Evolutionary conservation across 2,888 invertebrate genomes (phyloP), one percentile per base, ranked within the genome.

Genomic region (Megamerina dolium): DNA sequence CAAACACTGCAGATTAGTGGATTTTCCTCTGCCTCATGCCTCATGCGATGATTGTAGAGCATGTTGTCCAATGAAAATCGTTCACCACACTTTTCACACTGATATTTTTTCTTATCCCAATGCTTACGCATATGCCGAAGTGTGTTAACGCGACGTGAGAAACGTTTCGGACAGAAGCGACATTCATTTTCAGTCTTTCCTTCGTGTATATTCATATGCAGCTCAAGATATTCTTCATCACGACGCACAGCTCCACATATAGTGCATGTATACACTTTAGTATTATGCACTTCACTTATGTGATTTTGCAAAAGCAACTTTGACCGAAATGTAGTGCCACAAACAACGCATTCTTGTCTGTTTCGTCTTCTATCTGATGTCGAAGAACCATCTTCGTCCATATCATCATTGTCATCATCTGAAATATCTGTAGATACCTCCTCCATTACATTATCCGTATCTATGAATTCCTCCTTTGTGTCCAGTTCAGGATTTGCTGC

Each of bases 141-240:
- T 1, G 68, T 66, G 32, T 70, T 68, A 0, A 68, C 63, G 0
- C 66, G 63, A 0, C 67, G 55, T 0, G 63, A 60, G 45, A 66
- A 68, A 6, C 58, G 58, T 45, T 70, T 68, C 2, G 63, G 59
- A 4, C 67, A 68, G 40, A 61, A 68, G 1, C 70, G 65, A 9
- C 67, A 68, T 27, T 68, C 69, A 31, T 63, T 63, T 48, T 70
- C 70, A 0, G 70, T 64, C 46, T 68, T 68, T 0, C 67, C 67
- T 32, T 70, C 67, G 19, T 68, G 67, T 4, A 60, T 47, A 34
- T 68, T 68, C 67, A 68, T 70, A 31, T 68, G 67, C 12, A 68
- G 44, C 30, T 68, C 69, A 4, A 68, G 51, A 41, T 68, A 68
- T 37, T 68, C 67, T 19, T 68, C 67, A 37, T 68, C 66, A 10